Percentiles rank a stretch among this genome's conserved stretches.
These are phyloP conservation scores for Arion vulgaris DNA, from an alignment of 1,140 invertebrate species.

Conservation along the genomic window DNA sequence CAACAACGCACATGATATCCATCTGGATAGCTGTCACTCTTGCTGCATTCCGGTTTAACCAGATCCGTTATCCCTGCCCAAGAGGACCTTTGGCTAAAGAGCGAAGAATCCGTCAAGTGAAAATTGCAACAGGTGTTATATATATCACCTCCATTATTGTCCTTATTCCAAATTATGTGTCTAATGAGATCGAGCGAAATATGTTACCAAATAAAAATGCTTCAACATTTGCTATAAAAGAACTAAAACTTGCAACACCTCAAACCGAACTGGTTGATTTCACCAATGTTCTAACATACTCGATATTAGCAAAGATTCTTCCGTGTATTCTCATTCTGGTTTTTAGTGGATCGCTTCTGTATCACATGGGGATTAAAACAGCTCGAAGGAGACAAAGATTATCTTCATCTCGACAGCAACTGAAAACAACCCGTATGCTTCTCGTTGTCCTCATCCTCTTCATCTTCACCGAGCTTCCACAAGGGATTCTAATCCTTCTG, in stretches of 20 bases:
- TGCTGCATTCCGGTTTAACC: constrained; percentile 82
- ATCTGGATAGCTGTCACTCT: constrained; percentile 93
- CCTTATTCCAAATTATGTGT: constrained; percentile 84
- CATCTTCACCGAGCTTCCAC: constrained; percentile 88
- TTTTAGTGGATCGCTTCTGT: constrained; percentile 73
- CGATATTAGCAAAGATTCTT: constrained; percentile 70
- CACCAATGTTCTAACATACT: constrained; percentile 66
- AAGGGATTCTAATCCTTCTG: constrained; percentile 72
- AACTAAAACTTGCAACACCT: constrained; percentile 60
- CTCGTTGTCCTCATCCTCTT: constrained; percentile 79
- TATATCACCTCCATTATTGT: constrained; percentile 82
- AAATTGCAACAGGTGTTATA: constrained; percentile 80
- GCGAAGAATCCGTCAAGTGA: constrained; percentile 75
- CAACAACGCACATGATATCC: constrained; percentile 92
- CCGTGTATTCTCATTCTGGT: constrained; percentile 74
- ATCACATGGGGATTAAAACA: constrained; percentile 70
- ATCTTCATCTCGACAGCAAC: constrained; percentile 69
- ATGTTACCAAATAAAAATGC: constrained; percentile 40
- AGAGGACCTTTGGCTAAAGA: constrained; percentile 85
- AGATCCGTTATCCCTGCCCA: constrained; percentile 79
- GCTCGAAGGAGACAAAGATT: constrained; percentile 65
- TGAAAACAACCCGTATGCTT: constrained; percentile 79
- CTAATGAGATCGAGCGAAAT: constrained; percentile 57
- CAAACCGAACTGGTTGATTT: constrained; percentile 52
- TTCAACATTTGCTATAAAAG: constrained; percentile 70